A percentile compares a stretch with the other conserved stretches of the same genome.
These are phyloP conservation scores for Ctena decussata DNA, from an alignment of 2,888 invertebrate species.

Conservation along the genomic window DNA sequence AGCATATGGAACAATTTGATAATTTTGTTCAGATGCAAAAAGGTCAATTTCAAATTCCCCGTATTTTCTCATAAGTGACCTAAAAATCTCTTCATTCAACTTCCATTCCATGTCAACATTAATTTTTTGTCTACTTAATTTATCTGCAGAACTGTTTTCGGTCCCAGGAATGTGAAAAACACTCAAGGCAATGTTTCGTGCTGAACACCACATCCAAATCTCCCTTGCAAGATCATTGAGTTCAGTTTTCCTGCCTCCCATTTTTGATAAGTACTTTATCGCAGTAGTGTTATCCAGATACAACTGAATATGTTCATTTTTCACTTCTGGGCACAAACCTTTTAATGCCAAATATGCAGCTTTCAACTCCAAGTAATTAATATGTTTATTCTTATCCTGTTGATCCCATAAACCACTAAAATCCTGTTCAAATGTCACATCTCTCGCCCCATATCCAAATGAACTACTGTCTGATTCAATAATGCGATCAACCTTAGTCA, in stretches of 20 bases:
- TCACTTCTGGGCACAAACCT: background rate
- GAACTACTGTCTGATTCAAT: conserved; percentile 27
- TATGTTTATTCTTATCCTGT: conserved; percentile 17
- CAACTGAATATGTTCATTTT: conserved; percentile 19
- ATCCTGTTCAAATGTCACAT: background rate
- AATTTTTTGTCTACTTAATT: conserved; percentile 12
- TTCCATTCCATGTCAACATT: conserved; percentile 34
- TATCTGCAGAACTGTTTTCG: conserved; percentile 35
- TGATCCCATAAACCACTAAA: conserved; percentile 28
- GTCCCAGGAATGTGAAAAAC: conserved; percentile 31
- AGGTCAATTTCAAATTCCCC: background rate
- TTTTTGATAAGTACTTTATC: conserved; percentile 31
- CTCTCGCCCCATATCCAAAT: conserved; percentile 26
- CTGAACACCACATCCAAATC: conserved; percentile 27
- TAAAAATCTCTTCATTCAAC: conserved; percentile 1
- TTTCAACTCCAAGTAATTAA: conserved; percentile 35
- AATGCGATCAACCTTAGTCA: background rate
- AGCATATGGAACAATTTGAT: background rate
- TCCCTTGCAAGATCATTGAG: conserved; percentile 26
- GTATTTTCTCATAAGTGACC: background rate
- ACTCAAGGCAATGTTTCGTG: conserved; percentile 28
- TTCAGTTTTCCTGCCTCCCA: conserved; percentile 30
- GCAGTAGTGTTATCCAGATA: conserved; percentile 34
- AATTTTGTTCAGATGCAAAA: background rate
- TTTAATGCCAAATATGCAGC: conserved; percentile 32